A percentile compares a stretch with the other conserved stretches of the same genome.
Conservation (phyloP, 2,797 vertebrate genomes). For the Pelochelys cantorii region DNA sequence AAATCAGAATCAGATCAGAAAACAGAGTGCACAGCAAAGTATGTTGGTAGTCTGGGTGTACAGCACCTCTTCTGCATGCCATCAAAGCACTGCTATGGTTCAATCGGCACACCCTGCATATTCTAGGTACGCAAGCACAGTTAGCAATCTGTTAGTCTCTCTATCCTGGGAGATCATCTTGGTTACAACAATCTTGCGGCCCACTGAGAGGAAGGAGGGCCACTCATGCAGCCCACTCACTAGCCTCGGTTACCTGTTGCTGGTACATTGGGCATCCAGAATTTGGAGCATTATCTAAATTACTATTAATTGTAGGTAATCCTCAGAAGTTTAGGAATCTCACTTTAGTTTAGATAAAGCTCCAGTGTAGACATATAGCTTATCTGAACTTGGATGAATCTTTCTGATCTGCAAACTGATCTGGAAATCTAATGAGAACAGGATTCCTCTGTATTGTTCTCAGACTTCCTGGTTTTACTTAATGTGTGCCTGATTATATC, state of each 20-base stretch:
- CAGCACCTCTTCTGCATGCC: too few relatives aligned
- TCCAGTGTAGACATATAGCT: not conserved
- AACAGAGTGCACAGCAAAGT: not conserved
- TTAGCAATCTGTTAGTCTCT: too few relatives aligned
- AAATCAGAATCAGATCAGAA: not conserved
- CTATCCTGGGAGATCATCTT: too few relatives aligned
- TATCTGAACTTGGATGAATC: not conserved
- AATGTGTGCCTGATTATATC: not conserved
- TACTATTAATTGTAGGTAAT: not conserved
- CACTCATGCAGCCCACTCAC: too few relatives aligned
- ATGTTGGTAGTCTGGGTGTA: not conserved
- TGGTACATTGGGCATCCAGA: not conserved
- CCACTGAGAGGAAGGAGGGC: too few relatives aligned
- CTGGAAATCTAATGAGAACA: slow-evolving; percentile 31
- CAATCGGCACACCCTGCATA: too few relatives aligned
- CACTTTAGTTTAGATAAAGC: not conserved
- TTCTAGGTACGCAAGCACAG: too few relatives aligned
- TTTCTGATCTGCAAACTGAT: not conserved
- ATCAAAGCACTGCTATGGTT: too few relatives aligned
- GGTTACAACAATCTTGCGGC: too few relatives aligned
- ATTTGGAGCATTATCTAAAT: not conserved
- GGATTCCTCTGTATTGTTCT: slow-evolving; percentile 1
- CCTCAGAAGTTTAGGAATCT: not conserved
- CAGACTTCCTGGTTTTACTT: not conserved
- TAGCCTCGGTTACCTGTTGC: too few relatives aligned